phyloP scores from a whole-genome alignment of 2,113 vertebrate species.

The Panthera leo region DNA sequence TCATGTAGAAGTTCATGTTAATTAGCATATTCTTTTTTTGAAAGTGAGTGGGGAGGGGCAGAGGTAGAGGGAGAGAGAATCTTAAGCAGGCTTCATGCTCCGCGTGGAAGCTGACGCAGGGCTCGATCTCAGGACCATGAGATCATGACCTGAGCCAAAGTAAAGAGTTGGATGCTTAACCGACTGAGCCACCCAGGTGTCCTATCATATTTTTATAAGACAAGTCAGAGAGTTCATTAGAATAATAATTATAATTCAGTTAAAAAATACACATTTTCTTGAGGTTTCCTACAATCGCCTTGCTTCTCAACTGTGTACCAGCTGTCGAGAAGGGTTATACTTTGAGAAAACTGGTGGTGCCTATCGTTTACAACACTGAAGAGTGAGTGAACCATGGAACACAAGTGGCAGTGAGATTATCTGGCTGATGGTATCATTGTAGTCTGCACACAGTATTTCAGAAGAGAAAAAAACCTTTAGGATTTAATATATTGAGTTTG shows the following conservation, averaged over 20 bases:
- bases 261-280: constrained; percentile 18
- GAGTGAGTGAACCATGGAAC: not conserved
- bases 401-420: not conserved
- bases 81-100: too few species aligned
- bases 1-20: not conserved
- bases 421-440: not conserved
- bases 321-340: not conserved
- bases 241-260: not conserved
- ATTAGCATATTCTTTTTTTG: not conserved
- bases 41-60: too few species aligned
- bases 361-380: not conserved
- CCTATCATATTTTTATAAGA: not conserved
- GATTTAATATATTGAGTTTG: constrained; percentile 64
- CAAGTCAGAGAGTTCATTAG: not conserved
- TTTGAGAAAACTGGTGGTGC: not conserved
- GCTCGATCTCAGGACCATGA: too few species aligned
- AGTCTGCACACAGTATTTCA: constrained; percentile 46
- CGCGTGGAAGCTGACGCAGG: too few species aligned
- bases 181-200: too few species aligned
- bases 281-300: not conserved
- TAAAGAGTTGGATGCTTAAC: too few species aligned
- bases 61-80: too few species aligned
- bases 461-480: constrained; percentile 17
- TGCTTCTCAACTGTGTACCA: not conserved
- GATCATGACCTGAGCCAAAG: too few species aligned